These are phyloP conservation scores for Hydrozoanthus gracilis DNA, from an alignment of 92 coral and sea anemone species.

Conservation along the genomic window DNA sequence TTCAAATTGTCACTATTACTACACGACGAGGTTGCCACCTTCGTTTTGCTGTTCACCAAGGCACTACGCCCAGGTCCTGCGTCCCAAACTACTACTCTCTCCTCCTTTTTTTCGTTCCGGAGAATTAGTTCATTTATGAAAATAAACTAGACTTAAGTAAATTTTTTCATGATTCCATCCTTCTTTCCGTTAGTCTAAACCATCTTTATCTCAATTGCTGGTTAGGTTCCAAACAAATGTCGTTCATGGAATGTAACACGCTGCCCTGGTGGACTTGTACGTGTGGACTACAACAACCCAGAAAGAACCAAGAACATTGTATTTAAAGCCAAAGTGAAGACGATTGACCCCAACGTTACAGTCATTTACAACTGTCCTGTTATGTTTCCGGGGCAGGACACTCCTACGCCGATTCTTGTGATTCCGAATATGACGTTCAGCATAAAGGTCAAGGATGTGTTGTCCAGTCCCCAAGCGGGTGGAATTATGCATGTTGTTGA, in stretches of 20 bases:
- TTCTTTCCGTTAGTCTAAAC: too few relatives aligned
- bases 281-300: constrained; percentile 63
- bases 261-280: constrained; percentile 73
- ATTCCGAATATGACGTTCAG: constrained; percentile 40
- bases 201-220: too few relatives aligned
- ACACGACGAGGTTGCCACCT: background rate
- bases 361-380: constrained; percentile 74
- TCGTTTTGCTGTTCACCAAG: background rate
- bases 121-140: background rate
- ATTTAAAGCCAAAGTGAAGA: constrained; percentile 56
- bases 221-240: constrained; percentile 49
- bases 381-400: constrained; percentile 53
- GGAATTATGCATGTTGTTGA: constrained; percentile 61
- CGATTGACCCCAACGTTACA: constrained; percentile 62
- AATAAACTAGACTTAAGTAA: too few relatives aligned
- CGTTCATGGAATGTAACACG: constrained; percentile 77
- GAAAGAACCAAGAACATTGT: constrained; percentile 61
- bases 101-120: background rate
- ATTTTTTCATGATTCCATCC: too few relatives aligned
- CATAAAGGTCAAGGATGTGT: constrained; percentile 52
- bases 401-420: constrained; percentile 52
- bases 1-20: constrained; percentile 7
- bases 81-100: background rate
- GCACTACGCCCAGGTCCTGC: background rate
- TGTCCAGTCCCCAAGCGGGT: constrained; percentile 81